A percentile compares a stretch with the other conserved stretches of the same genome.
These are phyloP conservation scores for Lytechinus pictus DNA, from an alignment of 35 echinoderm and acorn worm genomes.

Conservation along the genomic window DNA sequence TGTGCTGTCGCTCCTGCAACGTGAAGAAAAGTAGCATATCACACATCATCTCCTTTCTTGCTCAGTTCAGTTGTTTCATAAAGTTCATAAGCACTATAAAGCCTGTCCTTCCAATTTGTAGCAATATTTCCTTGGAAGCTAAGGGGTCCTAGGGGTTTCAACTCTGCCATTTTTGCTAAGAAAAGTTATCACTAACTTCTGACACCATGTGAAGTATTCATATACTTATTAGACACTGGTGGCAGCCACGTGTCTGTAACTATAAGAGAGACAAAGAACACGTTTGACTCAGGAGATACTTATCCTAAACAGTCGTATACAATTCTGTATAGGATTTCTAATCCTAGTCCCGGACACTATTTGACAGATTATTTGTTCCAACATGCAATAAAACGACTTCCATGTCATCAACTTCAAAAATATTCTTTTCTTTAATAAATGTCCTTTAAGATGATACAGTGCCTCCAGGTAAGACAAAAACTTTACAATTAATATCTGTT, in stretches of 20 bases:
- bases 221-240: too few species aligned
- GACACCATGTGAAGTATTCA: conserved; percentile 28
- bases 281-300: not conserved
- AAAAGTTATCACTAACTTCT: not conserved
- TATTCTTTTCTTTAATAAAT: not conserved
- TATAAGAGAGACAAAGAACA: too few species aligned
- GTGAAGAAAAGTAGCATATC: too few species aligned
- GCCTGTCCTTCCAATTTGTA: conserved; percentile 38
- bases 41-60: conserved; percentile 45
- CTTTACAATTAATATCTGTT: not conserved
- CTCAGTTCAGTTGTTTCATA: conserved; percentile 15
- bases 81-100: not conserved
- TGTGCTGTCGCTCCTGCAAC: conserved; percentile 24
- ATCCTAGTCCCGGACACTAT: not conserved
- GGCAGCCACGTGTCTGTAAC: too few species aligned
- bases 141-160: conserved; percentile 21
- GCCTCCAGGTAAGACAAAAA: not conserved
- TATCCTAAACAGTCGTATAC: not conserved
- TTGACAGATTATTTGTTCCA: not conserved
- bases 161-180: not conserved
- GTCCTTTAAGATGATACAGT: not conserved
- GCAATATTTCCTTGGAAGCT: conserved; percentile 25
- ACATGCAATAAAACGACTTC: not conserved
- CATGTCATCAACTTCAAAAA: not conserved
- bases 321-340: not conserved